Evolutionary conservation across 1,140 invertebrate genomes (phyloP), one percentile per base, ranked within the genome.

Genomic region (Tetraneura akinire): DNA sequence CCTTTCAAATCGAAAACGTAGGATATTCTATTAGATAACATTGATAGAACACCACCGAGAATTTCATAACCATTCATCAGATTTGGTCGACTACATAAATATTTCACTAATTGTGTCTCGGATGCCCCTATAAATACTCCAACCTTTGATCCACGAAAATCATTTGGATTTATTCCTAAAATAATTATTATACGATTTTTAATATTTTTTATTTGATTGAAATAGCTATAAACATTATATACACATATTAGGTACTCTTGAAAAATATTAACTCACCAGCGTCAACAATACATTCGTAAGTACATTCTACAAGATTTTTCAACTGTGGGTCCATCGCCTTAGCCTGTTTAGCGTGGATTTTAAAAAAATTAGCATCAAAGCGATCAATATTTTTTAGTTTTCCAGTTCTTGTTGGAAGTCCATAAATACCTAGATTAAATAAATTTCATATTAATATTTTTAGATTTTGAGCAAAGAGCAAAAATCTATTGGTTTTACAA

Each of bases 21-120:
- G 0, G 96, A 98, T 42, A 99, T 90, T 84, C 97, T 90, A 86
- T 98, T 99, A 55, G 96, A 90, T 86, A 98, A 97, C 96, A 98
- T 98, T 26, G 96, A 93, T 60, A 94, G 88, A 71, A 92, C 92
- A 86, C 95, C 97, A 26, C 97, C 97, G 4, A 94, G 96, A 82
- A 98, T 87, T 47, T 91, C 94, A 86, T 98, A 98, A 74, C 97
- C 96, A 84, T 93, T 95, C 1, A 96, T 90, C 83, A 89, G 88
- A 57, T 94, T 92, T 0, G 90, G 88, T 85, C 94, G 90, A 21
- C 84, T 83, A 18, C 90, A 91, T 91, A 92, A 96, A 82, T 89
- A 91, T 84, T 97, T 93, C 82, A 94, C 92, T 2, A 92, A 91
- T 85, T 98, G 96, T 42, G 93, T 94, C n/a, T 89, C 89, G 80